Conservation (phyloP, 2,888 invertebrate genomes). For the Phaonia tiefii region DNA sequence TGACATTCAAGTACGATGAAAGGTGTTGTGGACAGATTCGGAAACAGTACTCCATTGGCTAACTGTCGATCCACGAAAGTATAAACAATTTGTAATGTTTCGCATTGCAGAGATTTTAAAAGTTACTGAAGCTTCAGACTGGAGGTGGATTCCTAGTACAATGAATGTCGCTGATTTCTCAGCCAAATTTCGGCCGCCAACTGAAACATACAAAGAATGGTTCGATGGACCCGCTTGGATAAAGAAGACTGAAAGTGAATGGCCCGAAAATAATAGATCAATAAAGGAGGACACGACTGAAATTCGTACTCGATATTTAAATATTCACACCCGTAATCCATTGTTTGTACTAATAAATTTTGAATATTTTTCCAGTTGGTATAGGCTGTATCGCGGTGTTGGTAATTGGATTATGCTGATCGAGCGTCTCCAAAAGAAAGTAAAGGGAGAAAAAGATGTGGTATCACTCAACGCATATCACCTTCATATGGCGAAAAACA, state of each 20-base stretch:
- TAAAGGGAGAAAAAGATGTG: no score
- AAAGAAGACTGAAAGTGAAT: neutral
- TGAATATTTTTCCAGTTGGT: no score
- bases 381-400: no score
- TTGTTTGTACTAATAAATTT: no score
- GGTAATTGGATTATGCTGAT: no score
- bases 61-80: no score
- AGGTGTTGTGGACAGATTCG: constrained; percentile 44
- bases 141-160: constrained; percentile 34
- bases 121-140: constrained; percentile 11
- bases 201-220: constrained; percentile 42
- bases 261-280: constrained; percentile 36
- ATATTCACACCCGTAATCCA: no score
- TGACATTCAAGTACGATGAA: constrained; percentile 5
- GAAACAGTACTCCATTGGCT: constrained; percentile 41
- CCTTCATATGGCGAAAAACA: constrained; percentile 31
- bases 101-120: no score
- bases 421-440: no score
- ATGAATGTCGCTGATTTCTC: constrained; percentile 45
- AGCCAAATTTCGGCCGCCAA: constrained; percentile 11
- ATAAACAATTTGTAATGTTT: no score
- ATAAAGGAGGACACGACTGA: no score
- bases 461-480: constrained; percentile 2
- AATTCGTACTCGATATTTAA: no score
- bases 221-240: constrained; percentile 54